These are phyloP conservation scores for Catostylus mosaicus DNA, from an alignment of 30 jellyfish, hydroid and myxozoan species.

Conservation along the genomic window DNA sequence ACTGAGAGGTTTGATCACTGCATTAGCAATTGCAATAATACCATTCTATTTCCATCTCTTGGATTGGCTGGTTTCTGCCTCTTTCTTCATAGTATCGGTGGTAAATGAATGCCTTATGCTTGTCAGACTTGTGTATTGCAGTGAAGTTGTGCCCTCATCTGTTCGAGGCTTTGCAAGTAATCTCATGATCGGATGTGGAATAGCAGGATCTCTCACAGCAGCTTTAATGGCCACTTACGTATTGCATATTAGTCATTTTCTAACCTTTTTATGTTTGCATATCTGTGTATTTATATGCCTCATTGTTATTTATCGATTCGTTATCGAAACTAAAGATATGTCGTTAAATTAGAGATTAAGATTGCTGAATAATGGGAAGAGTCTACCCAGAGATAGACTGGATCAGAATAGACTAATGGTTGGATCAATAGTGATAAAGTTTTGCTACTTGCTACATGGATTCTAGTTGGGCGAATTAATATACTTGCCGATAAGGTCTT, in stretches of 20 bases:
- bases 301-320: not conserved
- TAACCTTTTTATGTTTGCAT: not conserved
- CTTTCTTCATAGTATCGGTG: not conserved
- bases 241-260: not conserved
- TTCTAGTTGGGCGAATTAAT: too few species aligned
- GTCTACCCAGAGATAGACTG: too few species aligned
- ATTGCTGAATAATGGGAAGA: too few species aligned
- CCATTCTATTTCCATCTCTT: not conserved
- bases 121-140: not conserved
- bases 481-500: too few species aligned
- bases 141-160: not conserved
- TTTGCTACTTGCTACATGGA: too few species aligned
- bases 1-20: not conserved
- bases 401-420: too few species aligned
- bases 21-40: not conserved
- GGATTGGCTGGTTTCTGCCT: not conserved
- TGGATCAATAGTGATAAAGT: too few species aligned
- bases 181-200: not conserved
- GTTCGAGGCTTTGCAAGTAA: not conserved
- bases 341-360: not conserved
- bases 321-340: not conserved
- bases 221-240: not conserved
- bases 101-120: not conserved
- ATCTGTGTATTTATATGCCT: not conserved
- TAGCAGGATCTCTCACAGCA: not conserved